Evolutionary conservation across 2,113 vertebrate genomes (phyloP), one percentile per base, ranked within the genome.

Genomic region (Corydoras sp.): DNA sequence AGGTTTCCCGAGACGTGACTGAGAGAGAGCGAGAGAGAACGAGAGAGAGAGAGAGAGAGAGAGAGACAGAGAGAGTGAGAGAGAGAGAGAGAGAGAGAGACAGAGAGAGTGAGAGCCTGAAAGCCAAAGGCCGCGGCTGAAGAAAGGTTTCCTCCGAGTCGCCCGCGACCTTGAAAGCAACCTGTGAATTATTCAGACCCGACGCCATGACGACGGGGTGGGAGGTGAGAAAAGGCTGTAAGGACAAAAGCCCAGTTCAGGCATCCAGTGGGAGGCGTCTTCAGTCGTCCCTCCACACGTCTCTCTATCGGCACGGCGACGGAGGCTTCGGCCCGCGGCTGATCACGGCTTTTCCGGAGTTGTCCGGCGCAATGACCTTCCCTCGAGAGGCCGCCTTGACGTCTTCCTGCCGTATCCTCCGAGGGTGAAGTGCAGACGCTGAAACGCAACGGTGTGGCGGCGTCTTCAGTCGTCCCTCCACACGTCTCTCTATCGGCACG

Each of bases 101-200:
- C 18, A 24, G 48, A 29, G 32, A 56, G 31, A 35, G 32, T 6
- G 59, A 13, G 1, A n/a, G 53, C 60, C 49, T 65, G 15, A 48
- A 65, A 62, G 29, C 18, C 4, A 58, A 56, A 71, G 69, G 51
- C 49, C 56, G 43, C 55, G 67, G 68, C 69, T 77, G 32, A 48
- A 67, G 62, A 53, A 67, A 43, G 58, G 48, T 72, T 72, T 62
- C 13, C 49, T 55, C 2, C 12, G 67, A 77, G 67, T 73, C 48
- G 55, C 68, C 48, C 50, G 66, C 43, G 74, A 81, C 76, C 68
- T 81, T 81, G 71, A 81, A 76, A 79, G 76, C 68, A 62, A 66
- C 68, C 50, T 61, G 77, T 81, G 79, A 81, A 81, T 81, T 81
- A 81, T 81, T 81, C 74, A 81, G 72, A 67, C 67, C 68, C 71